Conservation (phyloP, 2,888 invertebrate species). For the Meloe dianella region DNA sequence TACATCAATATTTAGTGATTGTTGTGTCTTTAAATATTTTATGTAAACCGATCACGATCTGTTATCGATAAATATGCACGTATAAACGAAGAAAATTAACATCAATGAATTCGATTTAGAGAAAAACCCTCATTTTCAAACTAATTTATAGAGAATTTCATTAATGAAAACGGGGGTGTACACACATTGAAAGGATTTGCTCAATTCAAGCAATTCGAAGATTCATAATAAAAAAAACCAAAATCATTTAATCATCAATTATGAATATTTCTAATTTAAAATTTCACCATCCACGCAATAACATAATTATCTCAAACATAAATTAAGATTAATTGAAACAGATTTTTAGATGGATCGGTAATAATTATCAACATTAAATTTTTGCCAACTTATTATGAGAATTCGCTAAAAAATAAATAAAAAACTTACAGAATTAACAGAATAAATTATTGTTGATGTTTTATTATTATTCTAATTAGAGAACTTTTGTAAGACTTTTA, state of each 20-base stretch:
- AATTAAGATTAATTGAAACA: neutral
- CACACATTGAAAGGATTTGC: neutral
- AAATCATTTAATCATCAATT: neutral
- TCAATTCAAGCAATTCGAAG: too few species aligned
- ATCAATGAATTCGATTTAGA: constrained; percentile 1
- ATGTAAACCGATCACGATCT: constrained; percentile 5
- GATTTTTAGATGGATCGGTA: neutral
- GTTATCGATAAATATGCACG: constrained; percentile 10
- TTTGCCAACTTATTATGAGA: neutral
- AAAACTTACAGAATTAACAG: neutral
- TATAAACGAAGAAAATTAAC: constrained; percentile 2
- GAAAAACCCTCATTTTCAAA: neutral
- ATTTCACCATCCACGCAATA: neutral
- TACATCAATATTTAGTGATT: constrained; percentile 13
- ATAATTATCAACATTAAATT: constrained; percentile 2
- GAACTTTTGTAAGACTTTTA: too few species aligned
- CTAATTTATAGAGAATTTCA: neutral
- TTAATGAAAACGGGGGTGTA: neutral
- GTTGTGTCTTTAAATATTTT: constrained; percentile 6
- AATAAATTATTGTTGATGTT: neutral
- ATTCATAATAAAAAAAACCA: neutral
- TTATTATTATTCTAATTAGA: neutral
- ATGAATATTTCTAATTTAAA: neutral
- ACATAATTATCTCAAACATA: neutral
- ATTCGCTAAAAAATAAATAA: neutral